Percentiles rank a stretch among this genome's conserved stretches.
phyloP scores from a whole-genome alignment of 2,888 invertebrate genomes.

The Drosophila anomalata region DNA sequence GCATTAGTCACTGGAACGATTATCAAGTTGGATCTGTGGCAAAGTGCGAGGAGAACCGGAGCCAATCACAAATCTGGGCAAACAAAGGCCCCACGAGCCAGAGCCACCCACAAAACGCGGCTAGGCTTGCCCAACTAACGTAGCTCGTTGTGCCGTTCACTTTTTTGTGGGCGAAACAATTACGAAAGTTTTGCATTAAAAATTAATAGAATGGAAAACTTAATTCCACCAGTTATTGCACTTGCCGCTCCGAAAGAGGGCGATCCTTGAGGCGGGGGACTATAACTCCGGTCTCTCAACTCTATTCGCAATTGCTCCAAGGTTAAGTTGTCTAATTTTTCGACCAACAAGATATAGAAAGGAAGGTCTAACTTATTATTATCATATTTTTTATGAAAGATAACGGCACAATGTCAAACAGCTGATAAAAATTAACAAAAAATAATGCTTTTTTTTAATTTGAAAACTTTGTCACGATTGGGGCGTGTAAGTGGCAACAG shows the following conservation, averaged over 20 bases:
- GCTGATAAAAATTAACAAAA: conserved; percentile 5
- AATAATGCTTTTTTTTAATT: background rate
- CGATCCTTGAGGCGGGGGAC: conserved; percentile 16
- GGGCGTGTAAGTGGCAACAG: conserved; percentile 26
- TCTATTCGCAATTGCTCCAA: conserved; percentile 34
- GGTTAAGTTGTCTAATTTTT: conserved; percentile 35
- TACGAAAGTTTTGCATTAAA: conserved; percentile 62
- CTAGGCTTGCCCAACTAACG: conserved; percentile 44
- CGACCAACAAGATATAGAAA: conserved; percentile 15
- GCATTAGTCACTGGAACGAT: conserved; percentile 18
- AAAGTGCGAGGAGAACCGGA: conserved; percentile 21
- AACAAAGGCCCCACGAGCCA: conserved; percentile 21
- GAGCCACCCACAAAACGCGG: conserved; percentile 40
- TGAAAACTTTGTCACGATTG: background rate
- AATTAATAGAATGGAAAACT: conserved; percentile 74
- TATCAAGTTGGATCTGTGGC: conserved; percentile 9
- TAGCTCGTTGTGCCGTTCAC: conserved; percentile 55
- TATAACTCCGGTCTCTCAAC: background rate
- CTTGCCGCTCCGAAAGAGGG: conserved; percentile 1
- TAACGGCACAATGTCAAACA: conserved; percentile 18
- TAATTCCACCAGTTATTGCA: conserved; percentile 33
- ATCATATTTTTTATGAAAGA: conserved; percentile 17
- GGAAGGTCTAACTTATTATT: conserved; percentile 29
- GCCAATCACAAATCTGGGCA: conserved; percentile 36
- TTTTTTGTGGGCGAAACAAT: conserved; percentile 55